Evolutionary conservation across 2,113 vertebrate genomes (phyloP).

Genomic region (Sander vitreus): DNA sequence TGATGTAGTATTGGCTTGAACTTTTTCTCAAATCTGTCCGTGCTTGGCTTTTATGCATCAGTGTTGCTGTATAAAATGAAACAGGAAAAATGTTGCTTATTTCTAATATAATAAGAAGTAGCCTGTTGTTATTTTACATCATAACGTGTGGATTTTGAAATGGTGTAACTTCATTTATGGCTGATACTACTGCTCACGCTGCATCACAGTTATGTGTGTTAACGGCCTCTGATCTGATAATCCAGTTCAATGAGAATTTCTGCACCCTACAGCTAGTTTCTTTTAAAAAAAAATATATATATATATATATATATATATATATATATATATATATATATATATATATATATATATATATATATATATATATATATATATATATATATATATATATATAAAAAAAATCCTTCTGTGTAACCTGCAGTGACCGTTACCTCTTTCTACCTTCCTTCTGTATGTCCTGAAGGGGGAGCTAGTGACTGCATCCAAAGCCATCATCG

Average conservation of each 20-base stretch:
- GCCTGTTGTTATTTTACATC: not conserved
- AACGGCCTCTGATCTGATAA: not conserved
- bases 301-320: too few species aligned
- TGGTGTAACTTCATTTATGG: not conserved
- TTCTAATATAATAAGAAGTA: not conserved
- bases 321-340: too few species aligned
- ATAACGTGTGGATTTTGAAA: not conserved
- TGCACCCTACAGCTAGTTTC: conserved; percentile 1
- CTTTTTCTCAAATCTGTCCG: conserved; percentile 3
- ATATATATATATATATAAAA: too few species aligned
- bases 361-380: too few species aligned
- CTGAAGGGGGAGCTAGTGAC: conserved; percentile 95
- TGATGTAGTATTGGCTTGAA: conserved; percentile 3
- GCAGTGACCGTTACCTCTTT: not conserved
- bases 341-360: too few species aligned
- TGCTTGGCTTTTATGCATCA: not conserved
- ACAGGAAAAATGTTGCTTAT: not conserved
- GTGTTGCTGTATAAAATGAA: not conserved
- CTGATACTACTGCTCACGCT: not conserved
- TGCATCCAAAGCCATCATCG: conserved; percentile 98
- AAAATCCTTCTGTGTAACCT: not conserved
- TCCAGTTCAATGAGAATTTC: not conserved
- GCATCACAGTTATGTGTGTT: not conserved
- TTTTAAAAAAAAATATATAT: too few species aligned
- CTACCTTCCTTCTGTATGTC: conserved; percentile 38